A percentile compares a stretch with the other conserved stretches of the same genome.
phyloP scores from a whole-genome alignment of 1,140 invertebrate genomes.

The Drosophila kepulauana region DNA sequence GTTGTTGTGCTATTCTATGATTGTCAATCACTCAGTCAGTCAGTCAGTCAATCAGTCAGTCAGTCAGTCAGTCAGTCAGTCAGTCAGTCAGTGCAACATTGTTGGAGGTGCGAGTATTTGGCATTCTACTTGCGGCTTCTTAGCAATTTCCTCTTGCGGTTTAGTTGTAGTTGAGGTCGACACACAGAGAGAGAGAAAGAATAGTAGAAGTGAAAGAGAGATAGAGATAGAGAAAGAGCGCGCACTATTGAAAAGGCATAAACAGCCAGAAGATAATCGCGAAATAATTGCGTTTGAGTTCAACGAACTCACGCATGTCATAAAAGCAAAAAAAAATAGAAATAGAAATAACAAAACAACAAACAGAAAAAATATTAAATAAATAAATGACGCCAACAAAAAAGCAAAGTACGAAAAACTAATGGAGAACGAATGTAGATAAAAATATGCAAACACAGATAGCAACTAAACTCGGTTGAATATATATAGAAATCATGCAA shows the following conservation, averaged over 20 bases:
- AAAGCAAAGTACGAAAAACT: conserved; percentile 39
- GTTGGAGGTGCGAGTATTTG: conserved; percentile 10
- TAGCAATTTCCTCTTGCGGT: conserved; percentile 6
- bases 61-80: background rate
- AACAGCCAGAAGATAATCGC: conserved; percentile 59
- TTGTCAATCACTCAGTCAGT: background rate
- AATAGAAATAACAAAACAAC: conserved; percentile 17
- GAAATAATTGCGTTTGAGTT: conserved; percentile 71
- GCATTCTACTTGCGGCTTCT: conserved; percentile 1
- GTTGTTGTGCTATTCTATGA: too few relatives aligned
- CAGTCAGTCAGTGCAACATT: background rate
- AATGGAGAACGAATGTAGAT: conserved; percentile 38
- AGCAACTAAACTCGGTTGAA: conserved; percentile 24
- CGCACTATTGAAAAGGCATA: conserved; percentile 21
- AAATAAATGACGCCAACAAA: background rate
- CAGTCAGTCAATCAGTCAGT: background rate
- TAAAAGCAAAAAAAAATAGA: conserved; percentile 23
- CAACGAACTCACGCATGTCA: conserved; percentile 53
- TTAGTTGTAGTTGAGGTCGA: conserved; percentile 18
- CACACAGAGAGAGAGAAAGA: background rate
- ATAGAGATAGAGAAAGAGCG: background rate
- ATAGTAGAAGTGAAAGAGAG: background rate
- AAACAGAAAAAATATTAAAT: conserved; percentile 32
- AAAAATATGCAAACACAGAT: conserved; percentile 65
- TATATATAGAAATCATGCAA: background rate